phyloP scores from a whole-genome alignment of 1,140 invertebrate species.

The Drosophila funebris region DNA sequence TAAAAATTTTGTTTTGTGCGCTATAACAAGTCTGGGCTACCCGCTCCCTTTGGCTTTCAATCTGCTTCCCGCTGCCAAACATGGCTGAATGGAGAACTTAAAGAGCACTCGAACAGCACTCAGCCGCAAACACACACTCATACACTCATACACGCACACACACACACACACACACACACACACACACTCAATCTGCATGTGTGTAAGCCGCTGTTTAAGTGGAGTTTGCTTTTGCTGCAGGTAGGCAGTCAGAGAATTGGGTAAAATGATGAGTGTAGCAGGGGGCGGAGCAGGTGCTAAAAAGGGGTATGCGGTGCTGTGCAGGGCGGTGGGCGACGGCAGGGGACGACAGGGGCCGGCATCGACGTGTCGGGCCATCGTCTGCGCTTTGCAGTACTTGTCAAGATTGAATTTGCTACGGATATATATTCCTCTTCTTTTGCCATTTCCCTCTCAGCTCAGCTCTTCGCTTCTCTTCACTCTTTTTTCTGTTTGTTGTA shows the following conservation, averaged over 20 bases:
- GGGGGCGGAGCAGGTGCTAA: background rate
- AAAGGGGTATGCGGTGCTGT: slow-evolving; percentile 2
- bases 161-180: slow-evolving; percentile 37
- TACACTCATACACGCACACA: slow-evolving; percentile 20
- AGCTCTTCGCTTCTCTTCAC: slow-evolving; percentile 31
- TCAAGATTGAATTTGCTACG: slow-evolving; percentile 81
- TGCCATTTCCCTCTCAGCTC: background rate
- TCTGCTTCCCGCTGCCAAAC: slow-evolving; percentile 24
- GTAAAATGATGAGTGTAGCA: slow-evolving; percentile 27
- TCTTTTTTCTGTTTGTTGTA: slow-evolving; percentile 20
- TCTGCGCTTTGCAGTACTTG: slow-evolving; percentile 79
- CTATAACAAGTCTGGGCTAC: slow-evolving; percentile 69
- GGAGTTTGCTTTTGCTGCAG: slow-evolving; percentile 61
- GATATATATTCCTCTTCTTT: slow-evolving; percentile 22
- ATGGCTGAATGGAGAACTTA: slow-evolving; percentile 75
- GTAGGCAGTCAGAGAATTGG: slow-evolving; percentile 33
- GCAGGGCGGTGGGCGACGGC: background rate
- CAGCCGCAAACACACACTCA: slow-evolving; percentile 65
- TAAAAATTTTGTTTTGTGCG: slow-evolving; percentile 79
- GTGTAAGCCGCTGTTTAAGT: slow-evolving; percentile 70
- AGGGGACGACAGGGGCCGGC: background rate
- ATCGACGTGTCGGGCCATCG: slow-evolving; percentile 32
- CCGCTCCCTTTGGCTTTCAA: background rate
- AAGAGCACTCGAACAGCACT: slow-evolving; percentile 80
- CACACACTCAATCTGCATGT: slow-evolving; percentile 62